Base-by-base conservation (phyloP, 2,113 vertebrate genomes). In the Channa maculata region DNA sequence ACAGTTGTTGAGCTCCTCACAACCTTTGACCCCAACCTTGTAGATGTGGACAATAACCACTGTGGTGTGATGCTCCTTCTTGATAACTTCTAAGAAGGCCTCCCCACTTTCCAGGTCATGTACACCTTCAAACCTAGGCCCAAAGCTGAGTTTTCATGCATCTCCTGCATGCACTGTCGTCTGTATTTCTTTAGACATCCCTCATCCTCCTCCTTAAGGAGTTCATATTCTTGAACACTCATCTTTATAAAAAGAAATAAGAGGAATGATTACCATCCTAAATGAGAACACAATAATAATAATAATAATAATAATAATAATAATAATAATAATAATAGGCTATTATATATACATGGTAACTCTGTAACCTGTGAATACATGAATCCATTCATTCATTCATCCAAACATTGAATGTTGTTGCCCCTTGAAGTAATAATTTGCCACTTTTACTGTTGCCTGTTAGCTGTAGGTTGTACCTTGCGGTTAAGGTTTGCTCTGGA, bases 131-230 rank as follows among this genome's bases (percentile, higher is more conserved):
- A 98, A 97, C 69, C 89, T 95, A 0, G 97, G 97, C 70, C 97
- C 97, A 10, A 99, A 98, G 80, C 98, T 99, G 87, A 99, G 92
- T 95, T 93, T 82, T 97, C 95, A 37, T 97, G 97, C 98, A 99
- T 98, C 52, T 98, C 96, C 89, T 96, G 95, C 98, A 99, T 99
- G 80, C 97, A 98, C 24, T 94, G 95, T 58, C 94, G 95, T 39
- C 97, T 96, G 83, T 99, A 99, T 77, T 95, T 95, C 63, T 94
- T 96, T n/a, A 99, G 90, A 84, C 96, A 96, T 0, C 91, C 93
- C 67, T 98, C 97, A 13, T 99, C 97, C 73, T 99, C 98, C 8
- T 95, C 95, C 0, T 98, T 95, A 0, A 98, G 95, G 59, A 99
- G 36, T 57, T 98, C 96, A 1, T 98, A 99, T 83, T 99, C 98